These are phyloP conservation scores for Cranoglanis bouderius DNA, from an alignment of 2,113 vertebrate species.

Conservation along the genomic window DNA sequence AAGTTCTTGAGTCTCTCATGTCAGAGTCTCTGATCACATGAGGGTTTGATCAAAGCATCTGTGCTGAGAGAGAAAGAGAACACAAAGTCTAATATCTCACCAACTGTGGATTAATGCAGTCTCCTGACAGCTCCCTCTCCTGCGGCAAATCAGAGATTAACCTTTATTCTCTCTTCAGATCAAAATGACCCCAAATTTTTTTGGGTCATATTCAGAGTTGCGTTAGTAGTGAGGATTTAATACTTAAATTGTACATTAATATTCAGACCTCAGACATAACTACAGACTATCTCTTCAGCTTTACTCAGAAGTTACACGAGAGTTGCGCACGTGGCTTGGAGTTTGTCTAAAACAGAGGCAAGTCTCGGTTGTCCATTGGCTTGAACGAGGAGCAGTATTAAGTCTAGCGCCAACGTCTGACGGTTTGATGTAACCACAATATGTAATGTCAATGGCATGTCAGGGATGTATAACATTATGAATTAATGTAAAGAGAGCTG, in stretches of 20 bases:
- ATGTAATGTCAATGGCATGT: no score
- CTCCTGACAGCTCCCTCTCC: conserved; percentile 48
- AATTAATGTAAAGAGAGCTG: no score
- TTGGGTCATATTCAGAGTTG: neutral
- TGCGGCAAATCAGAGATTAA: neutral
- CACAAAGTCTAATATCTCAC: conserved; percentile 53
- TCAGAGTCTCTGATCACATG: conserved; percentile 75
- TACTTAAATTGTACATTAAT: no score
- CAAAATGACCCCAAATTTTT: neutral
- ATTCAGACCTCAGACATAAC: neutral
- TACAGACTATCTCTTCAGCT: neutral
- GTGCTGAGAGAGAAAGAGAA: conserved; percentile 51
- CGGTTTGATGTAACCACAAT: neutral
- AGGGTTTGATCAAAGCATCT: conserved; percentile 74
- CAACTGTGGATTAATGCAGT: conserved; percentile 67
- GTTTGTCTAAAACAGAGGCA: no score
- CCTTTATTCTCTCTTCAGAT: neutral
- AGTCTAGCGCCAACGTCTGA: neutral
- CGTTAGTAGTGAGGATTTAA: neutral
- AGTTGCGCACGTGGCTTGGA: no score
- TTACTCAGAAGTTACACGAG: no score
- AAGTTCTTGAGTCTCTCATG: conserved; percentile 70
- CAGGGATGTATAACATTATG: no score
- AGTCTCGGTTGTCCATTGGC: neutral
- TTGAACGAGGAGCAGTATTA: neutral